Conservation (phyloP, 2,797 vertebrate species). For the Sylvia borin region DNA sequence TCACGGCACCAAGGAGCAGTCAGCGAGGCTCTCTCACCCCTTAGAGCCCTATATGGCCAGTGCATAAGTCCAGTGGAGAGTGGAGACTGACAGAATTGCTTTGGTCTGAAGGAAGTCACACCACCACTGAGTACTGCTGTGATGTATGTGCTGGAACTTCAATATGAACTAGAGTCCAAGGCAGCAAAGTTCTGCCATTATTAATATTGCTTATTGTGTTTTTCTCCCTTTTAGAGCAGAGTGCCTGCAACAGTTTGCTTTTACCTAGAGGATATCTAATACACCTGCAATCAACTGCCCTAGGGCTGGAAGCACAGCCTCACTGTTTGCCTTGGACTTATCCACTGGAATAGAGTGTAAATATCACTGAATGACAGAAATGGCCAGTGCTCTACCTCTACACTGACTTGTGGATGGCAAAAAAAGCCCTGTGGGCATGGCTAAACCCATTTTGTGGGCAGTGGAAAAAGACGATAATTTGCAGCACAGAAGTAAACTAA, state of each 20-base stretch:
- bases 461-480: neutral
- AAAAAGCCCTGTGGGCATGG: neutral
- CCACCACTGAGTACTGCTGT: neutral
- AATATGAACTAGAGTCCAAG: neutral
- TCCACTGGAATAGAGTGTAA: neutral
- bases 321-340: neutral
- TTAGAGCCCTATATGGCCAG: neutral
- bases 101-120: neutral
- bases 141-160: neutral
- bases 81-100: neutral
- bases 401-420: neutral
- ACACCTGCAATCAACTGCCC: neutral
- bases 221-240: neutral
- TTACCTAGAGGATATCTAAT: neutral
- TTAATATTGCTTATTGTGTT: neutral
- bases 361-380: neutral
- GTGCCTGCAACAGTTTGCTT: neutral
- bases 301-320: neutral
- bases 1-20: neutral
- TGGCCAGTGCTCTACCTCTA: neutral
- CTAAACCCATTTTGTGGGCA: neutral
- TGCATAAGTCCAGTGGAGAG: neutral
- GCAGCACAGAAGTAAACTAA: neutral
- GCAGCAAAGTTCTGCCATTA: neutral
- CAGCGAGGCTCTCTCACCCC: neutral